Evolutionary conservation across 2,113 vertebrate species (phyloP).

Genomic region (Willisornis vidua): DNA sequence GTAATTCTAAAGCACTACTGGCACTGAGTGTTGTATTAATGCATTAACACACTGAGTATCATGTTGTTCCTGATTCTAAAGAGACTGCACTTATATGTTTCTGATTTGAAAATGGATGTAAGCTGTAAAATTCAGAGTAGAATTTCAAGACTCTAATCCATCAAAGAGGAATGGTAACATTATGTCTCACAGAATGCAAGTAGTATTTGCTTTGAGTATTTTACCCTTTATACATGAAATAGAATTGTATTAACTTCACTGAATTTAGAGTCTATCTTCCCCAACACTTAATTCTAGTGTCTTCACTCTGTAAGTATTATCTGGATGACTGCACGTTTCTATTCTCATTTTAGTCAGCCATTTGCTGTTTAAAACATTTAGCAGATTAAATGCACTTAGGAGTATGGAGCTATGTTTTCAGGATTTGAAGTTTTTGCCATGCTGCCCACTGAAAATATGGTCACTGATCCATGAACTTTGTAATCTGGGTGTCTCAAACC

Average conservation of each 20-base stretch:
- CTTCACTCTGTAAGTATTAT: not conserved
- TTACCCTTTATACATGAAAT: not conserved
- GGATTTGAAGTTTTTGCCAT: not conserved
- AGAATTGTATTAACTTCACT: not conserved
- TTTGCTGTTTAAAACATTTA: constrained; percentile 25
- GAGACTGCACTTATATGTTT: not conserved
- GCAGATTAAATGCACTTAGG: not conserved
- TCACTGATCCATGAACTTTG: not conserved
- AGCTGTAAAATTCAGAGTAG: not conserved
- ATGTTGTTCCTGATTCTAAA: not conserved
- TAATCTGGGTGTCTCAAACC: not conserved
- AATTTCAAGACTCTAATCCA: not conserved
- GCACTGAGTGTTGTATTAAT: not conserved
- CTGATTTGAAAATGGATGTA: constrained; percentile 4
- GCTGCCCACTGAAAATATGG: not conserved
- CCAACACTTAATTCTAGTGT: not conserved
- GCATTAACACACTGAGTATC: not conserved
- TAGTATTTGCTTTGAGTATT: not conserved
- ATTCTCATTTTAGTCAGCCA: not conserved
- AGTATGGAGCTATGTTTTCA: not conserved
- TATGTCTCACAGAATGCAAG: not conserved
- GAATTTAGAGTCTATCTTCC: not conserved
- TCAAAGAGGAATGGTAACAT: not conserved
- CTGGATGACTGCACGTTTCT: not conserved
- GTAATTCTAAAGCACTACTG: not conserved